phyloP scores from a whole-genome alignment of 2,113 vertebrate species.

The Urocolius indicus region DNA sequence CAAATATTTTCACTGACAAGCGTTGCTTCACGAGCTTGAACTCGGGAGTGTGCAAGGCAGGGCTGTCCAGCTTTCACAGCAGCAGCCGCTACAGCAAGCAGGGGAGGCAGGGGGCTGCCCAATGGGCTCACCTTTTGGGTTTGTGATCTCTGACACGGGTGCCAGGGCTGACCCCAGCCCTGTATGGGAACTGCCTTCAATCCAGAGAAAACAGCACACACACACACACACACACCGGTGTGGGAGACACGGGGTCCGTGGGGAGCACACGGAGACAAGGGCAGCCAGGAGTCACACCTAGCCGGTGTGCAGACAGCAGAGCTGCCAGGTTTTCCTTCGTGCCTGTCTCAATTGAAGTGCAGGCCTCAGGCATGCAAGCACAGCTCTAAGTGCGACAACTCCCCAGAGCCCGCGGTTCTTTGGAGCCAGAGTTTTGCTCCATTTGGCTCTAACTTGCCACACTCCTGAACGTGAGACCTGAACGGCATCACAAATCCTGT shows the following conservation, averaged over 20 bases:
- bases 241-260: accelerated
- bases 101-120: not conserved
- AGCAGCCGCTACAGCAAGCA: accelerated
- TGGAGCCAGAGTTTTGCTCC: not conserved
- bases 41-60: not conserved
- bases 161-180: not conserved
- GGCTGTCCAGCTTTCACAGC: not conserved
- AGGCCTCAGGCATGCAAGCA: accelerated
- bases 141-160: accelerated
- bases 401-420: not conserved
- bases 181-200: accelerated
- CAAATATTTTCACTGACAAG: not conserved
- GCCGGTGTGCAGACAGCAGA: not conserved
- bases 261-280: not conserved
- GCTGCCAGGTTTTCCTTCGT: not conserved
- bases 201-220: not conserved
- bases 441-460: not conserved
- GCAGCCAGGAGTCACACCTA: not conserved
- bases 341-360: not conserved
- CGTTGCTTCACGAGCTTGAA: not conserved
- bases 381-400: not conserved
- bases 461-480: accelerated
- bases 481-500: not conserved
- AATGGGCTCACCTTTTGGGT: not conserved
- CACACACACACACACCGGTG: accelerated